Evolutionary conservation across 2,797 vertebrate genomes (phyloP), one percentile per base, ranked within the genome.

Genomic region (Lateolabrax maculatus): DNA sequence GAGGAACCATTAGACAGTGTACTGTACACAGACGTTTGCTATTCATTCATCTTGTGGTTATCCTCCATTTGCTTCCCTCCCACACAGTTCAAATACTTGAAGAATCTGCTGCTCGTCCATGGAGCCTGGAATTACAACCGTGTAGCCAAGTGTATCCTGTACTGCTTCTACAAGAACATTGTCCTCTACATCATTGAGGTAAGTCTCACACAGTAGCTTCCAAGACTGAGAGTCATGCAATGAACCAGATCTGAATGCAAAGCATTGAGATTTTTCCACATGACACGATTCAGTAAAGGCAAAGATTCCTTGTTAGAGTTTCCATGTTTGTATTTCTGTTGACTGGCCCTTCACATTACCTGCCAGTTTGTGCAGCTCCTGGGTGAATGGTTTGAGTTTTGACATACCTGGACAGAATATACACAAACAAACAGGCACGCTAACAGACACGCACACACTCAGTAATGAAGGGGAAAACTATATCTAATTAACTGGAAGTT

Each of bases 161-260:
- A 98, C 90, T 98, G 97, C 89, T 98, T 98, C 95, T 98, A 98
- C 95, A 98, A 98, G 95, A 98, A 98, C 62, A 98, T 98, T 53
- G 97, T 98, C 83, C 96, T 98, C 78, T 98, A 98, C 89, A 98
- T 94, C 80, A 94, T 94, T 2, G 94, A 94, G 92, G 94, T 95
- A 96, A 97, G 97, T 96, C 90, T 49, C 63, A 43, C 49, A 63
- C 71, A 15, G 57, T 21, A 9, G 43, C 49, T 76, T 12, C 39
- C 29, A n/a, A 48, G 25, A 46, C 51, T 16, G 13, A 66, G 52
- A 66, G 27, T 36, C 64, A 9, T 34, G 41, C 67, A 64, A 2
- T 41, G 46, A 66, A 56, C 11, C 61, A 41, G 39, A 62, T 68
- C 53, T 79, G 64, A 86, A 79, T 67, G 73, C 75, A 78, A 66